Conservation (phyloP, 2,113 vertebrate species). For the Tiliqua scincoides region DNA sequence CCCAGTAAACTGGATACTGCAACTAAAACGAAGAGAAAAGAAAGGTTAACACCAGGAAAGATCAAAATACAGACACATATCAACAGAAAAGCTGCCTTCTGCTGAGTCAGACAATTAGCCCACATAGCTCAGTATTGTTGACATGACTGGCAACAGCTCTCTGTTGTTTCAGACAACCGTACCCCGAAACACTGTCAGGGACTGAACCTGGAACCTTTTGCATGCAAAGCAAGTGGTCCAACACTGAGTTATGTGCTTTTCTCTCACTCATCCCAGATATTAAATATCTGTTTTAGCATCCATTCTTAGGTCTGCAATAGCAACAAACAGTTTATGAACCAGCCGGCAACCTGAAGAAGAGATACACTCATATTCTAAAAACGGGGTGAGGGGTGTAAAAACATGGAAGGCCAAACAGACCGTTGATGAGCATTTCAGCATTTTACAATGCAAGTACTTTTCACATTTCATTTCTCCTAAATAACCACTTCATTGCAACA, state of each 20-base stretch:
- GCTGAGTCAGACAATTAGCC: too few species aligned
- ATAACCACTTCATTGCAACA: not conserved
- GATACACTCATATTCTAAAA: not conserved
- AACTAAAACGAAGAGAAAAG: slow-evolving; percentile 72
- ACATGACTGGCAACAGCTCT: too few species aligned
- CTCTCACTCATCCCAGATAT: too few species aligned
- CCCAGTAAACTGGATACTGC: slow-evolving; percentile 98
- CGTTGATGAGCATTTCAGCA: not conserved
- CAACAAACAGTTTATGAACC: not conserved
- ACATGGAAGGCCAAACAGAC: not conserved
- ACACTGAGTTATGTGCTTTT: too few species aligned
- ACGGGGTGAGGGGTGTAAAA: too few species aligned
- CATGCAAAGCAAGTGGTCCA: too few species aligned
- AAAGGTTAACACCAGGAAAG: not conserved
- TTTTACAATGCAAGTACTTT: not conserved
- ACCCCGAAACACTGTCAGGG: too few species aligned
- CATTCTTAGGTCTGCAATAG: too few species aligned
- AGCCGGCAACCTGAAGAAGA: not conserved
- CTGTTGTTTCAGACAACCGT: too few species aligned
- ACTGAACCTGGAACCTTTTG: too few species aligned
- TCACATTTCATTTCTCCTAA: not conserved
- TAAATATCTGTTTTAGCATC: too few species aligned
- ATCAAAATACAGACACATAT: not conserved
- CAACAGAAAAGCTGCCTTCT: not conserved
- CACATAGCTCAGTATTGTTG: too few species aligned